Conservation (phyloP, 2,113 vertebrate species). For the Prionailurus bengalensis region DNA sequence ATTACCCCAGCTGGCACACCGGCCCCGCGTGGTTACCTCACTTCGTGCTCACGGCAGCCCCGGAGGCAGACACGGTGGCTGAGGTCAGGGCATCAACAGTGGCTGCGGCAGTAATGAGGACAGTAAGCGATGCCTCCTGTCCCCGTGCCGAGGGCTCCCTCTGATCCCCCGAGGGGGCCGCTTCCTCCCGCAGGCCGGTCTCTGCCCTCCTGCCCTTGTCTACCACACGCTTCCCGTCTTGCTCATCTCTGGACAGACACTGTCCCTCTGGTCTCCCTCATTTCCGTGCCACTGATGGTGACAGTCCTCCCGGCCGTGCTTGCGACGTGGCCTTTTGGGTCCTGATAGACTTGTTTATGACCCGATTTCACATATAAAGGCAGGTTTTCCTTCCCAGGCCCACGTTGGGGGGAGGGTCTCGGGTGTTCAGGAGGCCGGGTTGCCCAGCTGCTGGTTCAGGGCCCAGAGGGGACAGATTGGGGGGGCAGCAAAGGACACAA, state of each 20-base stretch:
- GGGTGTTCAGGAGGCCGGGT: background rate
- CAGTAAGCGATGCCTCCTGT: accelerated
- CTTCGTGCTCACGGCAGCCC: accelerated
- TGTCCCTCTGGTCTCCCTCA: background rate
- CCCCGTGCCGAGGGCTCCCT: background rate
- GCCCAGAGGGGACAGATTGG: background rate
- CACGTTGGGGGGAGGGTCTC: background rate
- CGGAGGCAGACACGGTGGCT: background rate
- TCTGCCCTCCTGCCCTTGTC: accelerated
- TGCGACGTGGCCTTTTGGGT: background rate
- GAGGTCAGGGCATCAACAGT: background rate
- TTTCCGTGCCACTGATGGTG: accelerated
- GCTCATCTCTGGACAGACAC: background rate
- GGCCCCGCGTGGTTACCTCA: accelerated
- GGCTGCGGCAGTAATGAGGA: accelerated
- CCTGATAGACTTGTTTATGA: background rate
- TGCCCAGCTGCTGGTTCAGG: background rate
- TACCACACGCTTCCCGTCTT: accelerated
- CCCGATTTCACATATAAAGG: background rate
- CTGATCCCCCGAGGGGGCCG: accelerated
- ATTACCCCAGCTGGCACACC: accelerated
- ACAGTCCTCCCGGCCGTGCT: background rate
- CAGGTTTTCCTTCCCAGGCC: background rate
- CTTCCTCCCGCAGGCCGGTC: accelerated
- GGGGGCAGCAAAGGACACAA: background rate